Evolutionary conservation across 2,888 invertebrate genomes (phyloP).

Genomic region (Ophraella communa): DNA sequence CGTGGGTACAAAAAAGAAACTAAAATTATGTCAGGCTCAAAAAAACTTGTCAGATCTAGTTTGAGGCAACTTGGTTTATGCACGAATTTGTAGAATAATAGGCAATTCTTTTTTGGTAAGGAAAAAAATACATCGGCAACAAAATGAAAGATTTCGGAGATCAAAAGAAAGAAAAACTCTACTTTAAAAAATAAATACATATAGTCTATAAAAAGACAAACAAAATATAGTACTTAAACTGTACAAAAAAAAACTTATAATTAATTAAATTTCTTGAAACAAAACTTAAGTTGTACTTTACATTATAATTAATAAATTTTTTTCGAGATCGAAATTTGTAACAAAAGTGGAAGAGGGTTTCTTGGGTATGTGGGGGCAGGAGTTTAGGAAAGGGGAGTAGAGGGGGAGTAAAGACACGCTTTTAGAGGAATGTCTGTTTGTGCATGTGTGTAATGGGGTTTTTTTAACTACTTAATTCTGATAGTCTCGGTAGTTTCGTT

Average conservation of each 20-base stretch:
- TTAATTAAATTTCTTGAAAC: conserved; percentile 49
- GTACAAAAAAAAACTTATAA: conserved; percentile 46
- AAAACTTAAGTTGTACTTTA: conserved; percentile 52
- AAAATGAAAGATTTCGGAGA: conserved; percentile 49
- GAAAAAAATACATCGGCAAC: conserved; percentile 35
- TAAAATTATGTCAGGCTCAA: too few relatives aligned
- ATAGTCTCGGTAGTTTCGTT: conserved; percentile 58
- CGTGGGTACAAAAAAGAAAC: too few relatives aligned
- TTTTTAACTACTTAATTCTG: conserved; percentile 46
- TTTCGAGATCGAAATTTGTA: conserved; percentile 51
- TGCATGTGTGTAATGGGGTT: too few relatives aligned
- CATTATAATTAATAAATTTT: conserved; percentile 46
- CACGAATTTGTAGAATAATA: conserved; percentile 3
- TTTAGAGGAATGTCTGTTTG: conserved; percentile 11
- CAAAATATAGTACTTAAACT: conserved; percentile 50
- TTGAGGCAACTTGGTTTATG: neutral
- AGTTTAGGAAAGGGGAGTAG: neutral
- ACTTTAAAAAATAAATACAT: conserved; percentile 46
- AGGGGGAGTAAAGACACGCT: conserved; percentile 2
- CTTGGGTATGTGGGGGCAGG: conserved; percentile 8
- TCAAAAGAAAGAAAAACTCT: conserved; percentile 49
- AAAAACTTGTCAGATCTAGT: neutral
- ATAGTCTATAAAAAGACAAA: conserved; percentile 49
- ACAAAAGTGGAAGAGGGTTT: conserved; percentile 47
- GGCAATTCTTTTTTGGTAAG: conserved; percentile 27